A percentile compares a stretch with the other conserved stretches of the same genome.
Evolutionary conservation across 2,797 vertebrate species (phyloP).

Genomic region (Bradypodion pumilum): DNA sequence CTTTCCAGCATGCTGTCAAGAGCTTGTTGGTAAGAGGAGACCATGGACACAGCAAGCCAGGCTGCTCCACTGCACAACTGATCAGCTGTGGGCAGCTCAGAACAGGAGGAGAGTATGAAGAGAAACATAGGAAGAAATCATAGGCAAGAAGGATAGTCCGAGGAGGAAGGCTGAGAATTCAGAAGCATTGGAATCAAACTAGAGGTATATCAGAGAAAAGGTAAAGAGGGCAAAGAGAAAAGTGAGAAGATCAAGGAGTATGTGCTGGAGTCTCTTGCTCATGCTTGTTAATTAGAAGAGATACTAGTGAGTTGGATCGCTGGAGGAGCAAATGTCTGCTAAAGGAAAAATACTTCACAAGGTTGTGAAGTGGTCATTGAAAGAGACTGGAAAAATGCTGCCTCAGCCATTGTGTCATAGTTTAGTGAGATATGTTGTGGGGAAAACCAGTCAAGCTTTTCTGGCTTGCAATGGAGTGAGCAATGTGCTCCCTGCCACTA

Average conservation of each 20-base stretch:
- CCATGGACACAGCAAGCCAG: background rate
- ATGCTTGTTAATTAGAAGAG: background rate
- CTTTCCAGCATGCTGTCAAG: background rate
- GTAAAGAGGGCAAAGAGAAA: background rate
- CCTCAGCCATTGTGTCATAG: background rate
- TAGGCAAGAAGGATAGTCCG: background rate
- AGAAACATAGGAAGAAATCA: background rate
- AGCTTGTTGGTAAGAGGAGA: background rate
- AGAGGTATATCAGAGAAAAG: background rate
- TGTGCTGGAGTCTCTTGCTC: background rate
- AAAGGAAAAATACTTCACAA: too few relatives aligned
- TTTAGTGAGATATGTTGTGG: background rate
- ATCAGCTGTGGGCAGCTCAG: too few relatives aligned
- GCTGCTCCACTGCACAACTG: background rate
- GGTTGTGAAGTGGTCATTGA: background rate
- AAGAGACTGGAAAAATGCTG: background rate
- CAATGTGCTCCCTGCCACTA: background rate
- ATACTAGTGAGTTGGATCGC: background rate
- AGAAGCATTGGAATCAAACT: too few relatives aligned
- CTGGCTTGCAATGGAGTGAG: background rate
- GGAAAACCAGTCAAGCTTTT: background rate
- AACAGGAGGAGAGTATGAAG: background rate
- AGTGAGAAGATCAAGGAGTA: background rate
- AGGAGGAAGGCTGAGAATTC: background rate
- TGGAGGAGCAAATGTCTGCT: background rate